Evolutionary conservation across 35 echinoderm and acorn worm species (phyloP), one percentile per base, ranked within the genome.

Genomic region (Chiridota heheva): DNA sequence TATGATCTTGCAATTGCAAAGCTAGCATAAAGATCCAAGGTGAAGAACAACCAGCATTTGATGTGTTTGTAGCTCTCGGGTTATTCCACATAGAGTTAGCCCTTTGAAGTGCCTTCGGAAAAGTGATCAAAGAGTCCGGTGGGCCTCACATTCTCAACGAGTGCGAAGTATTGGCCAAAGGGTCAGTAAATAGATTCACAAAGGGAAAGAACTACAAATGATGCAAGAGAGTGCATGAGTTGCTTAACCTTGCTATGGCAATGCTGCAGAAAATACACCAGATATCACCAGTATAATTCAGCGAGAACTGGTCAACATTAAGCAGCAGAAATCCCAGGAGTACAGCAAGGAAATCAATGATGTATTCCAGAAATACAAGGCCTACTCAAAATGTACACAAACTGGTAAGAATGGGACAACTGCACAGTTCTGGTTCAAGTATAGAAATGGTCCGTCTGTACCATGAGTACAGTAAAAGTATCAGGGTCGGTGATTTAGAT

Each of bases 21-120:
- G 61, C 61, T 65, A 13, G 61, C 61, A 65, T 65, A 36, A 29
- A 30, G 61, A 65, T 65, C 18, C 61, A 65, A 18, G 7, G 61
- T 32, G 61, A 65, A 65, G 61, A 65, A 65, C n/a, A 65, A 65
- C 61, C 61, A 65, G 61, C 61, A 29, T 65, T 65, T 65, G 61
- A 65, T 29, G 61, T 25, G 61, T 65, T 65, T 65, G 61, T 65
- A 35, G n/a, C 61, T 2, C 25, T 65, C 15, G 61, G 61, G 15
- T 65, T 36, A 24, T 65, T 65, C 27, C 61, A 65, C 39, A 65
- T 65, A 12, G 61, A 65, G 61, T 25, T 65, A 29, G 61, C 61
- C 18, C 61, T 65, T 65, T 65, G 33, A 13, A 65, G 61, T 36
- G 22, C 61, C 25, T 65, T 65, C 39, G 61, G 61, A 65, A 65